phyloP scores from a whole-genome alignment of 2,113 vertebrate species.

The Saccopteryx bilineata region DNA sequence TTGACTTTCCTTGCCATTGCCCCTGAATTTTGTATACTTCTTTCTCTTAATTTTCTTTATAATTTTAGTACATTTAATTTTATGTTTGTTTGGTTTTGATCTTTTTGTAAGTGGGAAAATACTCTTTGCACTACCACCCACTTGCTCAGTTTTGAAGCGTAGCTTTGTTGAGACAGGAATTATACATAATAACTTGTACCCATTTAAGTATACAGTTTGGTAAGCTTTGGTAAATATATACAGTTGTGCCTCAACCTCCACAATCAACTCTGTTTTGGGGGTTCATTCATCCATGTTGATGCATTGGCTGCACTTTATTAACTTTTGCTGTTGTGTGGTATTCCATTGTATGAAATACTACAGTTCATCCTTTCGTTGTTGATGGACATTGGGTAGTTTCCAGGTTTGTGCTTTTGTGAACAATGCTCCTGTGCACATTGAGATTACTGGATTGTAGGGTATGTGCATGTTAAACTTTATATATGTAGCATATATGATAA shows the following conservation, averaged over 20 bases:
- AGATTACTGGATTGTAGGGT: background rate
- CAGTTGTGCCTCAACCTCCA: background rate
- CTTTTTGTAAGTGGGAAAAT: conserved; percentile 16
- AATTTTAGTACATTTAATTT: background rate
- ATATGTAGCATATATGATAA: background rate
- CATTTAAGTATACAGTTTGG: background rate
- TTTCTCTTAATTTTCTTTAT: conserved; percentile 31
- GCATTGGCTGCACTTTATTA: background rate
- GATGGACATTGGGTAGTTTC: background rate
- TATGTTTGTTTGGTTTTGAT: background rate
- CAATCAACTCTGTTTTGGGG: background rate
- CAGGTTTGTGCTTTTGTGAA: background rate
- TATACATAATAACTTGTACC: background rate
- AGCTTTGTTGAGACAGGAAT: background rate
- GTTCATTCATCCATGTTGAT: background rate
- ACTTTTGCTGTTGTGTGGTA: background rate
- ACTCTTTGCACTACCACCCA: background rate
- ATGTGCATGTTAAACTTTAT: background rate
- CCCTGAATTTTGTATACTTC: background rate
- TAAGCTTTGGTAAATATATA: background rate
- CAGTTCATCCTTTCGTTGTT: background rate
- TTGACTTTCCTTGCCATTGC: background rate
- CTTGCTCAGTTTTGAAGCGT: background rate
- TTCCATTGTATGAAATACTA: background rate
- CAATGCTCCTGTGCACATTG: background rate